Evolutionary conservation across 2,888 invertebrate species (phyloP).

Genomic region (Didymodactylos carnosus): DNA sequence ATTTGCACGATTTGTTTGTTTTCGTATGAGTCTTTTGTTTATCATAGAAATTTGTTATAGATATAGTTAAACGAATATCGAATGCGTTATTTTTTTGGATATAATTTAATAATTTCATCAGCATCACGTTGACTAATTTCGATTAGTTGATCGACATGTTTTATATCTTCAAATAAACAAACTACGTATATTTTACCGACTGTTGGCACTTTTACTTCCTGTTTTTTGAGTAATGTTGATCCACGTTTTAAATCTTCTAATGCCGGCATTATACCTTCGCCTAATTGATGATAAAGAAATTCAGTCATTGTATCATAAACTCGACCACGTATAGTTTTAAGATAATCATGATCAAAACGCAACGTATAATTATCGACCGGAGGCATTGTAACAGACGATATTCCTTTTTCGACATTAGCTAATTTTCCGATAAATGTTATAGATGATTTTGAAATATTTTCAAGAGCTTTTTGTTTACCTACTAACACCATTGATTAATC

Average conservation of each 20-base stretch:
- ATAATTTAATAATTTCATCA: background rate
- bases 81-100: background rate
- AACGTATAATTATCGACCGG: background rate
- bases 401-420: background rate
- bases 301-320: background rate
- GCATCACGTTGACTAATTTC: background rate
- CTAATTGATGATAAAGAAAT: background rate
- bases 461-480: background rate
- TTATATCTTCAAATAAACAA: background rate
- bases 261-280: background rate
- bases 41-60: too few species aligned
- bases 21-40: too few species aligned
- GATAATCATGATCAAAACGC: background rate
- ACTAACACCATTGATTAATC: too few species aligned
- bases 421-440: background rate
- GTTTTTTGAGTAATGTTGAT: background rate
- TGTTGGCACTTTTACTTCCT: background rate
- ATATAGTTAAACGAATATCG: background rate
- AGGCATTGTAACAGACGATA: background rate
- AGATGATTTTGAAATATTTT: background rate
- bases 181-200: background rate
- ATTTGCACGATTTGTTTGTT: too few species aligned
- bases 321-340: background rate
- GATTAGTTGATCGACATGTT: background rate
- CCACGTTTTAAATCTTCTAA: background rate